Conservation (phyloP, 1,140 invertebrate species). For the Diachasma alloeum region DNA sequence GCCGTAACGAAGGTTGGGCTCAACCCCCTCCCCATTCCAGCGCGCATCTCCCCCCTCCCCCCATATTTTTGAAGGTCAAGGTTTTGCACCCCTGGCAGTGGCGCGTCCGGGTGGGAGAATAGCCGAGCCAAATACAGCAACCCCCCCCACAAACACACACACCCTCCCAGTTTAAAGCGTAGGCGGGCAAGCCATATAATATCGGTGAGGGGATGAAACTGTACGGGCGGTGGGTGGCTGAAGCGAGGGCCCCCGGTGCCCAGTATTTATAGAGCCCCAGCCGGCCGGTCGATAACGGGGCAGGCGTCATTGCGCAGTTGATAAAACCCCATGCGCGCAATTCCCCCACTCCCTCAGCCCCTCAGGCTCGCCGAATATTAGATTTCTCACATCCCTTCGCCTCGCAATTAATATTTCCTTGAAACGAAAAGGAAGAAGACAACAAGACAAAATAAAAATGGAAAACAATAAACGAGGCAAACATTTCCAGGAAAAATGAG, state of each 20-base stretch:
- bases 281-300: constrained; percentile 56
- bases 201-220: constrained; percentile 26
- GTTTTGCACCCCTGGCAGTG: constrained; percentile 47
- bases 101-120: constrained; percentile 16
- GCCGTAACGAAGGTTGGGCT: no score
- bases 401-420: neutral
- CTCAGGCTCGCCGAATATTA: neutral
- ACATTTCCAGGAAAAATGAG: no score
- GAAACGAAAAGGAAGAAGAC: no score
- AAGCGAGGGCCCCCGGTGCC: constrained; percentile 55
- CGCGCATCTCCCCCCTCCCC: neutral
- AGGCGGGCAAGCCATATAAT: constrained; percentile 25
- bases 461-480: no score
- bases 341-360: neutral
- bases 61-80: constrained; percentile 56
- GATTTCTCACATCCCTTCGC: neutral
- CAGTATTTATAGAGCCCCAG: constrained; percentile 60
- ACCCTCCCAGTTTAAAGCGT: neutral
- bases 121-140: constrained; percentile 12
- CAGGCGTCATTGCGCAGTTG: constrained; percentile 59
- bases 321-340: constrained; percentile 34
- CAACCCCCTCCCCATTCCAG: neutral
- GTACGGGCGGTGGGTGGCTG: constrained; percentile 24
- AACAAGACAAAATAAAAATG: no score
- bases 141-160: neutral